Conservation (phyloP, 2,797 vertebrate genomes). For the Mormyrops attenuatus region DNA sequence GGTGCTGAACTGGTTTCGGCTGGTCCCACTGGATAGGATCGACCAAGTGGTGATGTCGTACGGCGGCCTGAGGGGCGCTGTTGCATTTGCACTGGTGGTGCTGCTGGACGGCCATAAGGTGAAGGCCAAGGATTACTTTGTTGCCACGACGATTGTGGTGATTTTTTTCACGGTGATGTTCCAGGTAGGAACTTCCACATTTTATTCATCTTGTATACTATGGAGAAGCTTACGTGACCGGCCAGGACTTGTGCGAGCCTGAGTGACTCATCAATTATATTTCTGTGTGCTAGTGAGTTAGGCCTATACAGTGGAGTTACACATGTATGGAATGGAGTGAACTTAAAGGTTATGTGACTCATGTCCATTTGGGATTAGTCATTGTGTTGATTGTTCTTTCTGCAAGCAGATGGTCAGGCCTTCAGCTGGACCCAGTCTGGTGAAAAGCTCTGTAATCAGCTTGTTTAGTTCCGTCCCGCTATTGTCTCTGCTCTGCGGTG, state of each 20-base stretch:
- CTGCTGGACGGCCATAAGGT: slow-evolving; percentile 74
- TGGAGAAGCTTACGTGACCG: neutral
- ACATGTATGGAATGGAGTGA: neutral
- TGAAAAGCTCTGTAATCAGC: slow-evolving; percentile 6
- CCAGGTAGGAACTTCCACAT: slow-evolving; percentile 63
- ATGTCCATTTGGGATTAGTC: neutral
- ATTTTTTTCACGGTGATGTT: slow-evolving; percentile 96
- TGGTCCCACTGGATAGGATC: slow-evolving; percentile 85
- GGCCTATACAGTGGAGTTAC: neutral
- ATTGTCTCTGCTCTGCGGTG: slow-evolving; percentile 19
- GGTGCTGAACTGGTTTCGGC: slow-evolving; percentile 83
- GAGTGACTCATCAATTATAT: neutral
- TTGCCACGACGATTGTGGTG: slow-evolving; percentile 87
- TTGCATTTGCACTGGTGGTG: slow-evolving; percentile 88
- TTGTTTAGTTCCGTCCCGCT: neutral
- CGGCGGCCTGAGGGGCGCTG: slow-evolving; percentile 85
- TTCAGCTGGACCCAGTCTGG: slow-evolving; percentile 1
- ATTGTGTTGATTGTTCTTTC: neutral
- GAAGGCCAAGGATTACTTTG: slow-evolving; percentile 91
- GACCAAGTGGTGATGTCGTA: slow-evolving; percentile 98
- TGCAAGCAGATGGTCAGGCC: neutral
- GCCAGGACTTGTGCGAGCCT: neutral
- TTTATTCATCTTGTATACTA: neutral
- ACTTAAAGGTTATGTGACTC: neutral
- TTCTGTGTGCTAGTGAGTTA: neutral